Percentiles rank a stretch among this genome's conserved stretches.
Evolutionary conservation across 2,888 invertebrate species (phyloP).

Genomic region (Macrosoma leucophasiata): DNA sequence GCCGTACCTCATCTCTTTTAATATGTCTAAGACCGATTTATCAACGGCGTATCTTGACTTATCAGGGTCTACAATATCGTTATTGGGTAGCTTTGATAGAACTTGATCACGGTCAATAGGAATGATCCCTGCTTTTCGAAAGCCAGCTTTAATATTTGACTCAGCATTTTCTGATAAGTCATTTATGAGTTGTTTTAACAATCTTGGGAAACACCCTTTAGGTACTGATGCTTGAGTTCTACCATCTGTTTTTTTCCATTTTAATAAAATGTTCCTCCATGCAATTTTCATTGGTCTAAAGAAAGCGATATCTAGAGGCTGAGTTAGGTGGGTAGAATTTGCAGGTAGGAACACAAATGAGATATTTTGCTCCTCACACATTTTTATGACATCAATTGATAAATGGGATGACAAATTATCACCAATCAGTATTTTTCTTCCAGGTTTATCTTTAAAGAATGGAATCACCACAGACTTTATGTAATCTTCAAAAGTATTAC

Average conservation of each 20-base stretch:
- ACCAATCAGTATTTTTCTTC: constrained; percentile 37
- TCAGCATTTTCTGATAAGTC: constrained; percentile 11
- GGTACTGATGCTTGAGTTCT: constrained; percentile 16
- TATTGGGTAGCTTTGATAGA: constrained; percentile 10
- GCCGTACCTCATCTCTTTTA: constrained; percentile 18
- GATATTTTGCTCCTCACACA: constrained; percentile 38
- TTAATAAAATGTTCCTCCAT: constrained; percentile 28
- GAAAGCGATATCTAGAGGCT: constrained; percentile 39
- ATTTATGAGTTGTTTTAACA: constrained; percentile 20
- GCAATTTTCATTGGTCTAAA: constrained; percentile 34
- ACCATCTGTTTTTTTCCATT: constrained; percentile 26
- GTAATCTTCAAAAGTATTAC: constrained; percentile 34
- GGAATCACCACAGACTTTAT: constrained; percentile 25
- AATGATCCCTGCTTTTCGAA: constrained; percentile 20
- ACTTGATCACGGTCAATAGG: constrained; percentile 17
- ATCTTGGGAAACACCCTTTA: constrained; percentile 24
- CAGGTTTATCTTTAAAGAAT: constrained; percentile 26
- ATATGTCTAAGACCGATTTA: constrained; percentile 8
- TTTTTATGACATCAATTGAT: constrained; percentile 28
- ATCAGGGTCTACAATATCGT: constrained; percentile 7
- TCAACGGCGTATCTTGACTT: constrained; percentile 13
- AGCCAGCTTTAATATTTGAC: constrained; percentile 21
- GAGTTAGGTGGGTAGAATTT: constrained; percentile 36
- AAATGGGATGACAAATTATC: constrained; percentile 42
- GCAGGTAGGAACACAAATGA: constrained; percentile 38